phyloP scores from a whole-genome alignment of 2,797 vertebrate genomes.

The Arrhamphus sclerolepis region DNA sequence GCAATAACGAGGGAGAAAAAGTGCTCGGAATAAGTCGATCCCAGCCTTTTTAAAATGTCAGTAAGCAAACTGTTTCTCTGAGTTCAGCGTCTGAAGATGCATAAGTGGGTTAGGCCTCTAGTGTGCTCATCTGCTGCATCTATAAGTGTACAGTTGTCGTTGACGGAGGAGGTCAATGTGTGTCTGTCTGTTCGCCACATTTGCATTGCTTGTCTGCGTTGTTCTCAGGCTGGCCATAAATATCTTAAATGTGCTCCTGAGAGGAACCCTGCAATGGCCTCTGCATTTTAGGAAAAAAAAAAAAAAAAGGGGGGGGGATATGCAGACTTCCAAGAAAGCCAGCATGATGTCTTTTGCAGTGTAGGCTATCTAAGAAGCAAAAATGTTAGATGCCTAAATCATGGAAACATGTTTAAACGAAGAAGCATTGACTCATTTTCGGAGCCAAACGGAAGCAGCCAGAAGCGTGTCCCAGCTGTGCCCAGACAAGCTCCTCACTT shows the following conservation, averaged over 20 bases:
- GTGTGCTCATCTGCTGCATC: not conserved
- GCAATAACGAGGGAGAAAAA: no score
- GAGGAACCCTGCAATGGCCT: not conserved
- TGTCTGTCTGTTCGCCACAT: not conserved
- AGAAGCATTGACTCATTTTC: no score
- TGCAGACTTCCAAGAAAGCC: not conserved
- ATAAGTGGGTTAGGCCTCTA: not conserved
- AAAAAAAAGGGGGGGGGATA: not conserved
- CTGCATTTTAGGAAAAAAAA: not conserved
- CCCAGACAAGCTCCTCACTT: not conserved
- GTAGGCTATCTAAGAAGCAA: no score
- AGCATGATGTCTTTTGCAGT: not conserved
- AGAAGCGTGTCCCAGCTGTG: not conserved
- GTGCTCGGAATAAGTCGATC: no score
- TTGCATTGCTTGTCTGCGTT: not conserved
- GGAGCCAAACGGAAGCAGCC: not conserved
- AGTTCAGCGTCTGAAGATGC: no score
- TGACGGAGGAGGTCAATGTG: not conserved
- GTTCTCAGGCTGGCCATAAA: constrained; percentile 3
- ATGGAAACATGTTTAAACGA: no score
- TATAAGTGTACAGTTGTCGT: not conserved
- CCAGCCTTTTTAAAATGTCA: no score
- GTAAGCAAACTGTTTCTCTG: no score
- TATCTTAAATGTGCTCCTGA: constrained; percentile 25
- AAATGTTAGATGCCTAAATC: no score